Percentiles rank a stretch among this genome's conserved stretches.
phyloP scores from a whole-genome alignment of 2,113 vertebrate species.

The Zosterops japonicus region DNA sequence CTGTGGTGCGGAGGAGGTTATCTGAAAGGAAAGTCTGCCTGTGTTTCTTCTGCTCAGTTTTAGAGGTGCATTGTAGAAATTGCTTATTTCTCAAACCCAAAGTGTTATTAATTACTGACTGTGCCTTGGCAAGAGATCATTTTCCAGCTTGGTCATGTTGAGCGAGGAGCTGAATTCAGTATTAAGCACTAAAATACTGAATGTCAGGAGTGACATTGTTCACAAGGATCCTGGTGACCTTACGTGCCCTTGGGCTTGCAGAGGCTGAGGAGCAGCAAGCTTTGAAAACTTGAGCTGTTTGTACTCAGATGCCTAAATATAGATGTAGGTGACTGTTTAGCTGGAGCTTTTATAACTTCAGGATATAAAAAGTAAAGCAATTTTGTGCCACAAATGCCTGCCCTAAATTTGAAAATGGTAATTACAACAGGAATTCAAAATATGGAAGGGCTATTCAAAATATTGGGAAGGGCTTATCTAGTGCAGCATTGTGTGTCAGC shows the following conservation, averaged over 20 bases:
- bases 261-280: not conserved
- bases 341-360: not conserved
- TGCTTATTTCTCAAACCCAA: not conserved
- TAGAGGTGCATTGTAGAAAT: not conserved
- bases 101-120: not conserved
- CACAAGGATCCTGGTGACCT: not conserved
- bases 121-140: not conserved
- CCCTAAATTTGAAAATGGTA: constrained; percentile 39
- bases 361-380: constrained; percentile 22
- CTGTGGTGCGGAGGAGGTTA: fast-evolving
- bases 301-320: constrained; percentile 6
- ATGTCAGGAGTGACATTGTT: not conserved
- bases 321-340: constrained; percentile 47
- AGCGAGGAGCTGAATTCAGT: not conserved
- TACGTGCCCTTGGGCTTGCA: not conserved
- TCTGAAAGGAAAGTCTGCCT: not conserved
- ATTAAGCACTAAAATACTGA: not conserved
- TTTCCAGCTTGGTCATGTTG: not conserved
- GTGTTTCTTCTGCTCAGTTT: not conserved
- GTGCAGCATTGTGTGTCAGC: not conserved
- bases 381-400: constrained; percentile 14
- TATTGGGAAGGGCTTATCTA: not conserved
- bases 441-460: not conserved
- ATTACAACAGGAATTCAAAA: constrained; percentile 32
- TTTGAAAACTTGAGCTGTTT: not conserved